Evolutionary conservation across 2,888 invertebrate species (phyloP).

Genomic region (Aporophyla nigra): DNA sequence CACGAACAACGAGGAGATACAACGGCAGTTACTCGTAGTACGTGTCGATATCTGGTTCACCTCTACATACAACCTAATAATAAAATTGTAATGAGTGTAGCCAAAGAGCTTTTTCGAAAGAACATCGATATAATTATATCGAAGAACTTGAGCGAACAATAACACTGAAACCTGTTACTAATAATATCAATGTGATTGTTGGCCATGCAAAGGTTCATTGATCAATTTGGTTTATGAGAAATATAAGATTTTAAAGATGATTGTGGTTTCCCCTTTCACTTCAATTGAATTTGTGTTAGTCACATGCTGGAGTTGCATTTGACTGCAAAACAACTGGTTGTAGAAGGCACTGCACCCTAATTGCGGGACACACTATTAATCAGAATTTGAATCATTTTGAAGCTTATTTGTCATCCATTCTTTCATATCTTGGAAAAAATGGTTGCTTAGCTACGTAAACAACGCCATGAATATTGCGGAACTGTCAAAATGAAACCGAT

Average conservation of each 20-base stretch:
- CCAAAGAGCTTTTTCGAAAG: constrained; percentile 40
- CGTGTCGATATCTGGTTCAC: constrained; percentile 55
- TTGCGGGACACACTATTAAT: too few relatives aligned
- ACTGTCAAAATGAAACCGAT: too few relatives aligned
- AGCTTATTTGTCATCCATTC: too few relatives aligned
- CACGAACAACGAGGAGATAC: constrained; percentile 75
- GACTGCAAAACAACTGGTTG: too few relatives aligned
- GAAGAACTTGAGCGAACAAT: constrained; percentile 27
- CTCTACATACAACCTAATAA: constrained; percentile 49
- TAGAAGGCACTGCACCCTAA: too few relatives aligned
- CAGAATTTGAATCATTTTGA: too few relatives aligned
- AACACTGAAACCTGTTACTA: constrained; percentile 42
- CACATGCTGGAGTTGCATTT: neutral
- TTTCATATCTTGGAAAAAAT: too few relatives aligned
- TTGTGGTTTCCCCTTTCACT: neutral
- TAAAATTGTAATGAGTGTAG: constrained; percentile 33
- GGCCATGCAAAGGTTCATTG: constrained; percentile 42
- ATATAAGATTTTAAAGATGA: constrained; percentile 1
- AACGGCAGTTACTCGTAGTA: constrained; percentile 56
- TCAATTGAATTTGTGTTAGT: neutral
- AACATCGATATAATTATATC: constrained; percentile 19
- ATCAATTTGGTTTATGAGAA: constrained; percentile 39
- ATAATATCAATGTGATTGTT: constrained; percentile 33
- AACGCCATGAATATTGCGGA: too few relatives aligned
- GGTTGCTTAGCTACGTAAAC: too few relatives aligned